These are phyloP conservation scores for Passerina amoena DNA, from an alignment of 2,113 vertebrate species.

Conservation along the genomic window DNA sequence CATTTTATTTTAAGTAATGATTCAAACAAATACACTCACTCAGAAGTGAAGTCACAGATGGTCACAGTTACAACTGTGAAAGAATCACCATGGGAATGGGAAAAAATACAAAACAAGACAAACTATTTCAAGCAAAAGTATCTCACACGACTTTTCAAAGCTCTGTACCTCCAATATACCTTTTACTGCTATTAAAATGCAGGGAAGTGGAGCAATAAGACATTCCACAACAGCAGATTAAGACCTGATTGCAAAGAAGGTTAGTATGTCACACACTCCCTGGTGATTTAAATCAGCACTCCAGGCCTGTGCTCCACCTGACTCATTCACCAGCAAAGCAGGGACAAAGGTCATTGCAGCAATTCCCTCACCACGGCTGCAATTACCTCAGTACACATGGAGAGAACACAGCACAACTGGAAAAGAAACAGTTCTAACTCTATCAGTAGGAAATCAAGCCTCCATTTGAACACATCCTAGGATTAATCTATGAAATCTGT, in stretches of 20 bases:
- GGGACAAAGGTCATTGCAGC: not conserved
- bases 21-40: not conserved
- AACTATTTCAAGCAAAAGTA: not conserved
- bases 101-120: not conserved
- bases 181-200: not conserved
- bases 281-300: not conserved
- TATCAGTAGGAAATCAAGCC: not conserved
- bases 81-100: not conserved
- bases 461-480: not conserved
- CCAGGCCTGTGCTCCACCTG: not conserved
- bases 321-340: not conserved
- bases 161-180: not conserved
- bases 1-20: not conserved
- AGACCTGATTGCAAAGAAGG: not conserved
- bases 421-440: not conserved
- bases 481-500: not conserved
- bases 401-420: not conserved
- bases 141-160: not conserved
- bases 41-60: not conserved
- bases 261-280: not conserved
- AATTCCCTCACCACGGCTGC: not conserved
- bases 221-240: not conserved
- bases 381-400: not conserved
- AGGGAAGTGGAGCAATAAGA: not conserved
- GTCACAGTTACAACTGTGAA: not conserved